phyloP scores from a whole-genome alignment of 2,888 invertebrate species.

The Drosophila anceps region DNA sequence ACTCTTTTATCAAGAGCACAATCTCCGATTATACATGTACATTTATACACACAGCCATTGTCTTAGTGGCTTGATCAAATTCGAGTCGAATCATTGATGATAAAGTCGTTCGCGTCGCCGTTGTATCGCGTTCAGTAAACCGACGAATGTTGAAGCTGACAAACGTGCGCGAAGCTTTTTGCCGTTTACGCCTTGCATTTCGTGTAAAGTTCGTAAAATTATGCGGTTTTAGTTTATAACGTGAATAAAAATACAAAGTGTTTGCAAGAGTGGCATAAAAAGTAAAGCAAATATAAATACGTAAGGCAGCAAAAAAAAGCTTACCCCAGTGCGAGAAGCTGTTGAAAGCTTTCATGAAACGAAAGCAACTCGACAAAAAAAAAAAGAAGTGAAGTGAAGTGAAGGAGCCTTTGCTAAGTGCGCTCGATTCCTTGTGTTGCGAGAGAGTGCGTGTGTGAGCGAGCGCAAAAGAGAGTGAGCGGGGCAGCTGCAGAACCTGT shows the following conservation, averaged over 20 bases:
- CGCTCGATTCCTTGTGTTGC: background rate
- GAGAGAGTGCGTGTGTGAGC: background rate
- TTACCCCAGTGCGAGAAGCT: background rate
- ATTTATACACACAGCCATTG: conserved; percentile 9
- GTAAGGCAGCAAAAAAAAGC: conserved; percentile 4
- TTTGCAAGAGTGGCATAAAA: conserved; percentile 1
- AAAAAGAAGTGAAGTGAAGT: background rate
- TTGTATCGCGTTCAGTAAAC: conserved; percentile 72
- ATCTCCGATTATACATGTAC: conserved; percentile 19
- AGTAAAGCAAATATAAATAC: background rate
- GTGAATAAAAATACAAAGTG: conserved; percentile 10
- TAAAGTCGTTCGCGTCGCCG: conserved; percentile 50
- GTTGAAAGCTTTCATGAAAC: background rate
- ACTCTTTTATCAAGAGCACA: conserved; percentile 19
- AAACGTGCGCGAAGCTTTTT: conserved; percentile 64
- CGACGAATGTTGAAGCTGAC: conserved; percentile 80
- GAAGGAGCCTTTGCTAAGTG: background rate
- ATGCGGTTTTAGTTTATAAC: conserved; percentile 11
- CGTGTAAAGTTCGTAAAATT: conserved; percentile 14
- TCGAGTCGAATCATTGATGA: conserved; percentile 31
- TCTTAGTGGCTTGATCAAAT: conserved; percentile 29
- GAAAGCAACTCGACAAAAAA: background rate
- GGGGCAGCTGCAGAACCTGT: conserved; percentile 53
- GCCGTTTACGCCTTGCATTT: conserved; percentile 22
- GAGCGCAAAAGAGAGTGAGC: background rate